Evolutionary conservation across 1,140 invertebrate genomes (phyloP), one percentile per base, ranked within the genome.

Genomic region (Atta cephalotes): DNA sequence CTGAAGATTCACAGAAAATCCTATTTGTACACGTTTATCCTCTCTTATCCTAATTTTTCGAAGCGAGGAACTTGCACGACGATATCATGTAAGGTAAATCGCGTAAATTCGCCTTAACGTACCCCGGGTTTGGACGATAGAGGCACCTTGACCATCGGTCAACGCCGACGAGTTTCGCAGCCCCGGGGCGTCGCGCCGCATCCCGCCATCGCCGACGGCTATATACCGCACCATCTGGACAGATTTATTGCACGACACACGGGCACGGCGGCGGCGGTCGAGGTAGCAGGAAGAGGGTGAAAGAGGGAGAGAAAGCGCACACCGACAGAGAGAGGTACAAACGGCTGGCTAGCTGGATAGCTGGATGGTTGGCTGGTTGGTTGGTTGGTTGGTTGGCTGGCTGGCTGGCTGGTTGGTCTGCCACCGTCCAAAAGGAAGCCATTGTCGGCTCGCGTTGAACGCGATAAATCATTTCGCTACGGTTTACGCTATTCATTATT

Each of bases 401-500:
- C n/a, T 66, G 49, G 49, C 49, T 60, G 31, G 49, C 6, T 18
- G 16, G 56, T 7, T 25, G 45, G 53, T 28, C 70, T 62, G 66
- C 65, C 45, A 66, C 63, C 56, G 65, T 62, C 72, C 80, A 76
- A 87, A 87, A 87, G 87, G 74, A 71, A 84, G 45, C 89, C 79
- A 89, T 89, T 90, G 89, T 87, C 85, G 66, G 62, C 56, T 70
- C 78, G 25, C 60, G 53, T 58, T 87, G 72, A 31, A 58, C 66
- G 58, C 68, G 56, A 88, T 90, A 89, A 89, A 90, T 90, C 88
- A 90, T 89, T 85, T 89, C 85, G 89, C 77, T 89, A 89, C 82
- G 87, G 71, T 82, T 87, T 87, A 88, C 87, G 77, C 71, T 71
- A 72, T 90, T 90, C 87, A 87, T 88, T 88, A 88, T 90, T 88